A percentile compares a stretch with the other conserved stretches of the same genome.
Evolutionary conservation across 2,888 invertebrate genomes (phyloP).

Genomic region (Hydrotaea cyrtoneurina): DNA sequence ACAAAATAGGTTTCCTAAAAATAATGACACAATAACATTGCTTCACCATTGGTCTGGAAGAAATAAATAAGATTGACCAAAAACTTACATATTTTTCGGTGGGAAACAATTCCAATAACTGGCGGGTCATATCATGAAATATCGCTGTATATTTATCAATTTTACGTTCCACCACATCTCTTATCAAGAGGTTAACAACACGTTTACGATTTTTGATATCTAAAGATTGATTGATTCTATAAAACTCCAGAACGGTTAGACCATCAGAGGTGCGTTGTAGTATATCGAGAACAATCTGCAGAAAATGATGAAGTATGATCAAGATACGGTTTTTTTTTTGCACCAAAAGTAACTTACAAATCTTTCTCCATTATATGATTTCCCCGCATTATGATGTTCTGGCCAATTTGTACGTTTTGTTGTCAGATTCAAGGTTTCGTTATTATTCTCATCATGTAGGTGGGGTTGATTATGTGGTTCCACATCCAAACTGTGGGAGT

Average conservation of each 20-base stretch:
- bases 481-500: background rate
- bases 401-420: background rate
- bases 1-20: slow-evolving; percentile 69
- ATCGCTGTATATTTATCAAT: slow-evolving; percentile 62
- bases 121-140: slow-evolving; percentile 69
- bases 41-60: no score
- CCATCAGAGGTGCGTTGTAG: slow-evolving; percentile 59
- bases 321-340: no score
- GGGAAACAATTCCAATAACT: slow-evolving; percentile 70
- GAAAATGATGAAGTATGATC: no score
- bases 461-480: slow-evolving; percentile 9
- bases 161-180: slow-evolving; percentile 64
- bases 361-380: slow-evolving; percentile 35
- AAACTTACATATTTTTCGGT: slow-evolving; percentile 67
- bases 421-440: background rate
- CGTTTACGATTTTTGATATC: slow-evolving; percentile 68
- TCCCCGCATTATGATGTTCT: background rate
- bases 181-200: slow-evolving; percentile 67
- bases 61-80: no score
- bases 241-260: slow-evolving; percentile 67
- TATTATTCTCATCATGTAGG: slow-evolving; percentile 16
- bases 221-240: slow-evolving; percentile 68
- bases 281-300: slow-evolving; percentile 60
- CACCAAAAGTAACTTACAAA: slow-evolving; percentile 44
- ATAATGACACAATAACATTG: no score